Evolutionary conservation across 2,797 vertebrate species (phyloP).

Genomic region (Erethizon dorsatum): DNA sequence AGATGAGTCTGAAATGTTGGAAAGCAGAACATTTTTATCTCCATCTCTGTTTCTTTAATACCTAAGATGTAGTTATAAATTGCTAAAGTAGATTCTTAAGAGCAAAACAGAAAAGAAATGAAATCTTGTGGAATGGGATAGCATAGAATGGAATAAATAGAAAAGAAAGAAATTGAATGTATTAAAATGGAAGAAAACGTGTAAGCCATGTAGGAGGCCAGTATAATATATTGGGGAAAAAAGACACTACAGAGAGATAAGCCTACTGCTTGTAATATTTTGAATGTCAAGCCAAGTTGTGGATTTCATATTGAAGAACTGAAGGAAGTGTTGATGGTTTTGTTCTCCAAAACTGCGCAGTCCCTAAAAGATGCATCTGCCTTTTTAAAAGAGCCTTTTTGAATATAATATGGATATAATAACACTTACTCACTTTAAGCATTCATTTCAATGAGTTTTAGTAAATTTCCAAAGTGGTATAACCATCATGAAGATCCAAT

Average conservation of each 20-base stretch:
- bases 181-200: neutral
- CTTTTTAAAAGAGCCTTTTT: neutral
- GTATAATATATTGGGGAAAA: neutral
- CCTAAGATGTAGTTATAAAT: neutral
- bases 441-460: neutral
- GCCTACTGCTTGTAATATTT: neutral
- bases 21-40: neutral
- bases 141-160: neutral
- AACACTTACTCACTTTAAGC: neutral
- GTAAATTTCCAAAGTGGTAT: conserved; percentile 2
- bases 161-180: neutral
- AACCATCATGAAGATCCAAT: neutral
- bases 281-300: neutral
- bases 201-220: neutral
- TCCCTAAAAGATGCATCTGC: neutral
- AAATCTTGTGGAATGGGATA: neutral
- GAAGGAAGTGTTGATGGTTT: neutral
- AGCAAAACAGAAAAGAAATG: neutral
- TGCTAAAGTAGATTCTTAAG: neutral
- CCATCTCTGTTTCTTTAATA: neutral
- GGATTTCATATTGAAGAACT: conserved; percentile 17
- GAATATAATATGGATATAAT: neutral
- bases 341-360: neutral
- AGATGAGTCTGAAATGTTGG: neutral
- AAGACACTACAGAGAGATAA: neutral